Evolutionary conservation across 2,797 vertebrate species (phyloP), one percentile per base, ranked within the genome.

Genomic region (Microcaecilia unicolor): DNA sequence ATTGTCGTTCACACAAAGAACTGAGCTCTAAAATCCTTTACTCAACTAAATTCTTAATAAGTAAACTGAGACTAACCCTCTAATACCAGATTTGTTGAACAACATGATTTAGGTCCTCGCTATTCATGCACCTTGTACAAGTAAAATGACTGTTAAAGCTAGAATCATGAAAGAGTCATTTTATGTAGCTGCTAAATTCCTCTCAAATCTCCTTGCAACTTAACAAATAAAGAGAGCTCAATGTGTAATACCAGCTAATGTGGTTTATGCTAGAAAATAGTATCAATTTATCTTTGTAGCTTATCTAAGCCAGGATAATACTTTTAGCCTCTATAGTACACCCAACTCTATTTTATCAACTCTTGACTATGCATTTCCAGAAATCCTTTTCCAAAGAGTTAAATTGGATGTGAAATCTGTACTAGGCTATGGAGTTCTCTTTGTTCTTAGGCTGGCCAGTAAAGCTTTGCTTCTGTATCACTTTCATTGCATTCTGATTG

Each of bases 21-120:
- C 86, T 67, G 83, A 96, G 87, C 86, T 86, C 88, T 91, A 89
- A 88, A 93, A 92, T 92, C 94, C 93, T 93, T 97, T 92, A 92
- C 93, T 97, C 96, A 95, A 93, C 91, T 93, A 96, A 97, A 87
- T 92, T 93, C 93, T 97, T 97, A 89, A 90, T 93, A 93, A 94
- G 90, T 97, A 98, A 94, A 98, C 91, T 97, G 91, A 85, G 90
- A 94, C 92, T 92, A 97, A 97, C 93, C 92, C 90, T 88, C 91
- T 97, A 97, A 98, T 97, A 92, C 95, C 93, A 96, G 93, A 98
- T 98, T 98, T 97, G 95, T 97, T 97, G 92, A 92, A 97, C 95
- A 97, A 96, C 92, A 89, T 94, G 93, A 96, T 97, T 97, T 97
- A 87, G 88, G 86, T 86, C 83, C 76, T 85, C 83, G 91, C 93